These are phyloP conservation scores for Zaprionus africanus DNA, from an alignment of 1,140 invertebrate species.

Conservation along the genomic window DNA sequence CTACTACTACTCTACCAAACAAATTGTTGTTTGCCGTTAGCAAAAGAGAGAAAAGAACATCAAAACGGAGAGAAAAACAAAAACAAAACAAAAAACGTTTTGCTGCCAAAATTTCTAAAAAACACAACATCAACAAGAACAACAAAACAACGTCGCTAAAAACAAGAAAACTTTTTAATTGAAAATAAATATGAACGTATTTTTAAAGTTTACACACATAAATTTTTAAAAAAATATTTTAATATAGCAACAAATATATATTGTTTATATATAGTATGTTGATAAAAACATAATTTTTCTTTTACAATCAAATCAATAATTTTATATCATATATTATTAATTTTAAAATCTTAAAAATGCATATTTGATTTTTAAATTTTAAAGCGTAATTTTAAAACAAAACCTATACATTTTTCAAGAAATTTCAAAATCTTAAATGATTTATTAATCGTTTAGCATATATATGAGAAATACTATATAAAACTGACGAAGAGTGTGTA, in stretches of 20 bases:
- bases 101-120: constrained; percentile 59
- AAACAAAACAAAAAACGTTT: constrained; percentile 76
- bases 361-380: constrained; percentile 77
- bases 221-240: constrained; percentile 62
- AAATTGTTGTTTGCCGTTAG: constrained; percentile 75
- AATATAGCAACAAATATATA: constrained; percentile 64
- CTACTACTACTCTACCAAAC: constrained; percentile 22
- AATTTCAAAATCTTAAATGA: constrained; percentile 59
- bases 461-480: constrained; percentile 72
- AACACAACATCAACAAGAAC: constrained; percentile 56
- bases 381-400: constrained; percentile 74
- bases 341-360: constrained; percentile 68
- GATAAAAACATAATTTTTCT: constrained; percentile 38
- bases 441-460: constrained; percentile 77
- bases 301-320: constrained; percentile 61
- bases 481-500: constrained; percentile 84
- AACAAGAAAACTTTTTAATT: constrained; percentile 81
- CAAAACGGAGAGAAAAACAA: constrained; percentile 81
- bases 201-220: constrained; percentile 58
- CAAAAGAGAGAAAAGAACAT: constrained; percentile 46
- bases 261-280: constrained; percentile 51
- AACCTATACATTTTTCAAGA: constrained; percentile 42
- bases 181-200: constrained; percentile 37
- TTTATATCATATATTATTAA: constrained; percentile 59
- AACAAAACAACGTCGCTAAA: constrained; percentile 80